Evolutionary conservation across 2,113 vertebrate genomes (phyloP).

Genomic region (Rostratula benghalensis): DNA sequence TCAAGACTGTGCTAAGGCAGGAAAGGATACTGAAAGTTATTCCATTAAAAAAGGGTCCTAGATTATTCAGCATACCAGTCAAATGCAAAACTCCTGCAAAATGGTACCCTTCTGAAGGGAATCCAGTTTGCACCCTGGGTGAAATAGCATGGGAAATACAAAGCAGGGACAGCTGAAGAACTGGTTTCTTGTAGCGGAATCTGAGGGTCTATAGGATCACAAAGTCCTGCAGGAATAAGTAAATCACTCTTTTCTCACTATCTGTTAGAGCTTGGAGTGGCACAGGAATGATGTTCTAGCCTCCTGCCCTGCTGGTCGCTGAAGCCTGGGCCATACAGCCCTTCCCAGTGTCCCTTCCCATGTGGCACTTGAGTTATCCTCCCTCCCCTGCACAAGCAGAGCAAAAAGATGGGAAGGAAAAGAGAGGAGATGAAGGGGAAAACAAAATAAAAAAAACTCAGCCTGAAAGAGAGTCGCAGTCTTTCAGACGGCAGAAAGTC

Average conservation of each 20-base stretch:
- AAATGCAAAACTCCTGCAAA: not conserved
- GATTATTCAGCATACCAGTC: rapidly evolving
- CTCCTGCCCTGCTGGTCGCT: not conserved
- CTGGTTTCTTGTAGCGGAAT: not conserved
- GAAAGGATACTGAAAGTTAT: not conserved
- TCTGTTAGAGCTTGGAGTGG: not conserved
- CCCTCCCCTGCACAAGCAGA: not conserved
- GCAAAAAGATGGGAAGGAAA: not conserved
- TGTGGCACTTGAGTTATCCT: not conserved
- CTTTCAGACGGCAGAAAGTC: conserved; percentile 52
- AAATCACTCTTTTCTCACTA: not conserved
- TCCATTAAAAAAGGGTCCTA: rapidly evolving
- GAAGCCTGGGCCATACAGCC: not conserved
- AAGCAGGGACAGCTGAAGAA: not conserved
- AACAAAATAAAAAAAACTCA: not conserved
- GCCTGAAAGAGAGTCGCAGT: not conserved
- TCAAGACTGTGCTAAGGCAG: not conserved
- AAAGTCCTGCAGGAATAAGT: not conserved
- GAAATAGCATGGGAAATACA: not conserved
- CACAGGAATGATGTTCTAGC: not conserved
- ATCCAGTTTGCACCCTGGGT: not conserved
- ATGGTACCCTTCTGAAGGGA: no score
- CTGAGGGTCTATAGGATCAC: not conserved
- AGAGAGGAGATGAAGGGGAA: not conserved
- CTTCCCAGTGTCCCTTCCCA: not conserved